phyloP scores from a whole-genome alignment of 2,797 vertebrate genomes.

The Spea hammondii region DNA sequence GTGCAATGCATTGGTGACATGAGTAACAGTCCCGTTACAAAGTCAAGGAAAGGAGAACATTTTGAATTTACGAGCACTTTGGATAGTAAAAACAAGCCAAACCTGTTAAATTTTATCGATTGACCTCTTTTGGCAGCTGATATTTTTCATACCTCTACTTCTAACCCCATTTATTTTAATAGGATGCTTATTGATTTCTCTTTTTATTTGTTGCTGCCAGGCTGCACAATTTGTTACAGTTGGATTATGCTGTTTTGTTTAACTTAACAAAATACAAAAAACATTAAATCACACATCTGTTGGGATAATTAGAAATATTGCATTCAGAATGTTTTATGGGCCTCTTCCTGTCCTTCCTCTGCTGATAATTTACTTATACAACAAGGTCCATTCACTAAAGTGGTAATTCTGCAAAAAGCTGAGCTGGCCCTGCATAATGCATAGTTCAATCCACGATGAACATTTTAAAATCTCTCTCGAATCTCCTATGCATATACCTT shows the following conservation, averaged over 20 bases:
- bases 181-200: not conserved
- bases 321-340: too few relatives aligned
- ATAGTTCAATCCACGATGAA: too few relatives aligned
- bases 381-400: too few relatives aligned
- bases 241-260: not conserved
- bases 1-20: too few relatives aligned
- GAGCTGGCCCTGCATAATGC: too few relatives aligned
- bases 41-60: constrained; percentile 49
- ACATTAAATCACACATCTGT: not conserved
- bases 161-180: not conserved
- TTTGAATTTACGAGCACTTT: not conserved
- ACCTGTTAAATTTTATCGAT: not conserved
- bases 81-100: not conserved
- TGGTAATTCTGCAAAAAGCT: too few relatives aligned
- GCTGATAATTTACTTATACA: too few relatives aligned
- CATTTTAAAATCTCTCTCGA: too few relatives aligned
- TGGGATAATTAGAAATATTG: too few relatives aligned
- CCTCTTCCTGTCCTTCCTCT: too few relatives aligned
- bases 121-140: not conserved
- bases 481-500: too few relatives aligned
- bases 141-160: not conserved
- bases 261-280: not conserved
- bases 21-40: constrained; percentile 50
- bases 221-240: not conserved
- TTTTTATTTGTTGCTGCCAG: not conserved